phyloP scores from a whole-genome alignment of 2,113 vertebrate genomes.

The Cynoglossus semilaevis region DNA sequence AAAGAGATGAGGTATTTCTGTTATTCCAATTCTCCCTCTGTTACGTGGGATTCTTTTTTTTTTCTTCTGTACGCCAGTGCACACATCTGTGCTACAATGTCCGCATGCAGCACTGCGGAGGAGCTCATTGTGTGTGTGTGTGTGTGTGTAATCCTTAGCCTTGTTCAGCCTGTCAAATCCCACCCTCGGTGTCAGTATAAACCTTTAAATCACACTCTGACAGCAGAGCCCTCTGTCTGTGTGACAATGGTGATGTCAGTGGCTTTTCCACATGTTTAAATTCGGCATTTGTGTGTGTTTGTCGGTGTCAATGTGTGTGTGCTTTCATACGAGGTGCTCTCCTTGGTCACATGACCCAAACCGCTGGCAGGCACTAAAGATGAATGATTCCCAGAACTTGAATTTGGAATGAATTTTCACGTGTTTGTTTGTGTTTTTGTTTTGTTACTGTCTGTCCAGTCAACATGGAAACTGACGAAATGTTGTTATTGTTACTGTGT shows the following conservation, averaged over 20 bases:
- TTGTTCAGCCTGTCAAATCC: slow-evolving; percentile 1
- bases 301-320: not conserved
- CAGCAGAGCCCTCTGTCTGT: not conserved
- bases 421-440: too few relatives aligned
- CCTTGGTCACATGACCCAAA: slow-evolving; percentile 48
- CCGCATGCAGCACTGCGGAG: slow-evolving; percentile 43
- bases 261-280: not conserved
- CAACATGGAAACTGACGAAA: too few relatives aligned
- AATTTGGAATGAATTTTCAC: too few relatives aligned
- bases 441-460: too few relatives aligned
- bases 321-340: slow-evolving; percentile 33
- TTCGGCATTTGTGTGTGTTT: not conserved
- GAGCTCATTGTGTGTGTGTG: slow-evolving; percentile 14
- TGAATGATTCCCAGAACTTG: not conserved
- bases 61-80: slow-evolving; percentile 3
- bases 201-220: slow-evolving; percentile 4
- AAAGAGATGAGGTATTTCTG: slow-evolving; percentile 59
- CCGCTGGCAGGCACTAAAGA: slow-evolving; percentile 11
- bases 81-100: slow-evolving; percentile 11
- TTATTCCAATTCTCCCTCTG: slow-evolving; percentile 14
- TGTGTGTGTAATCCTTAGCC: slow-evolving; percentile 7
- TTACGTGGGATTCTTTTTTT: not conserved
- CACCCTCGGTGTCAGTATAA: slow-evolving; percentile 21
- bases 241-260: not conserved
- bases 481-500: too few relatives aligned